Percentiles rank a stretch among this genome's conserved stretches.
These are phyloP conservation scores for Sebastes elongatus DNA, from an alignment of 2,797 vertebrate genomes.

Conservation along the genomic window DNA sequence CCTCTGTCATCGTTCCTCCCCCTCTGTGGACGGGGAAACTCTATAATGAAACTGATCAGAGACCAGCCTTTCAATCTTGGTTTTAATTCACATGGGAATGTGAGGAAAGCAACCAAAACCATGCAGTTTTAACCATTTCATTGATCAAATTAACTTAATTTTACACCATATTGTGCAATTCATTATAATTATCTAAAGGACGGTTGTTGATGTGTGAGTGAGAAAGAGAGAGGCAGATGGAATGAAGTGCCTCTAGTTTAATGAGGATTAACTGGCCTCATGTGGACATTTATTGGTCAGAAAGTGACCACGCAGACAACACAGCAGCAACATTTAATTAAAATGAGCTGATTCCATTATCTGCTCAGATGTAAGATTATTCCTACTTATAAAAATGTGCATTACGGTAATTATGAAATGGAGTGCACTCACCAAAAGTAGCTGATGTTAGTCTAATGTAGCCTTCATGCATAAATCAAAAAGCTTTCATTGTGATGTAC, in stretches of 20 bases:
- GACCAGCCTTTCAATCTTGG: slow-evolving; percentile 17
- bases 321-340: not conserved
- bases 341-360: not conserved
- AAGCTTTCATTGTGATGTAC: not conserved
- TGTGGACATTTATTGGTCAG: slow-evolving; percentile 13
- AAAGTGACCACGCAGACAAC: slow-evolving; percentile 16
- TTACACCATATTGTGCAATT: not conserved
- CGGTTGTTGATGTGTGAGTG: not conserved
- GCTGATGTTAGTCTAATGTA: slow-evolving; percentile 10
- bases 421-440: not conserved
- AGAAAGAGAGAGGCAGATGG: slow-evolving; percentile 32
- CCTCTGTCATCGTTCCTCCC: slow-evolving; percentile 35
- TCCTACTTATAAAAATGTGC: slow-evolving; percentile 5
- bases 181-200: not conserved
- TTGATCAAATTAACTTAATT: not conserved
- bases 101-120: not conserved
- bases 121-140: not conserved
- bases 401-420: slow-evolving; percentile 21
- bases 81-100: slow-evolving; percentile 12
- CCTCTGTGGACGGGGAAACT: slow-evolving; percentile 16
- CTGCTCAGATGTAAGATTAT: not conserved
- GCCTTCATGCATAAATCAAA: slow-evolving; percentile 17
- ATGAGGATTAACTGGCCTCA: slow-evolving; percentile 60
- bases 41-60: slow-evolving; percentile 49
- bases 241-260: slow-evolving; percentile 26